phyloP scores from a whole-genome alignment of 2,113 vertebrate species.

The Condylura cristata region DNA sequence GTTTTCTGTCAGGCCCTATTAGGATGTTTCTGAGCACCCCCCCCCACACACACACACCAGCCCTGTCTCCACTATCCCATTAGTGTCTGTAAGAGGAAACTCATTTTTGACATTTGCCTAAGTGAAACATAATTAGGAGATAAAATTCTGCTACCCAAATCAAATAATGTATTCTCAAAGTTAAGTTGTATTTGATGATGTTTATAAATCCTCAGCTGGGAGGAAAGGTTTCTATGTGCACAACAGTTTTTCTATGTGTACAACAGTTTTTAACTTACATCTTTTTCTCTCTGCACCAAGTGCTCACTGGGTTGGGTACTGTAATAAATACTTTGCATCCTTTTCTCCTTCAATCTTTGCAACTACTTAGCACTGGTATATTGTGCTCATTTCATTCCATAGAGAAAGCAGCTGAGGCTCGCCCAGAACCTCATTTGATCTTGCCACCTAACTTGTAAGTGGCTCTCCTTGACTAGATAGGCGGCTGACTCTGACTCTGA shows the following conservation, averaged over 20 bases:
- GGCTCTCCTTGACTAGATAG: not conserved
- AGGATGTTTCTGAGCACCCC: constrained; percentile 52
- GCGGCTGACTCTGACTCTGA: not conserved
- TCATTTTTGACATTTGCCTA: constrained; percentile 75
- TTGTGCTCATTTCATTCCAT: constrained; percentile 28
- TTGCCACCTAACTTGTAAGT: not conserved
- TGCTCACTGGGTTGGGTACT: constrained; percentile 34
- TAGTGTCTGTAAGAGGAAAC: constrained; percentile 72
- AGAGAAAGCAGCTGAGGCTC: not conserved
- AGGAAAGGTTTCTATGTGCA: constrained; percentile 54
- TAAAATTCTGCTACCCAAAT: constrained; percentile 73
- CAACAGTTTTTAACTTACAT: constrained; percentile 39
- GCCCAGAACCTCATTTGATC: constrained; percentile 15
- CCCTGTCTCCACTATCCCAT: not conserved
- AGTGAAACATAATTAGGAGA: constrained; percentile 77
- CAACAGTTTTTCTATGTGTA: constrained; percentile 42
- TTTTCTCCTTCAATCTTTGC: constrained; percentile 41
- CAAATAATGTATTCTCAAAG: constrained; percentile 74
- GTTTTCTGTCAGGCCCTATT: constrained; percentile 28
- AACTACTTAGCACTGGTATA: not conserved
- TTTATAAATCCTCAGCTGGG: constrained; percentile 72
- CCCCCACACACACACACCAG: no score
- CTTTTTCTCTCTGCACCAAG: constrained; percentile 20
- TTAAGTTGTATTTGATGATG: constrained; percentile 76
- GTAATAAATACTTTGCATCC: constrained; percentile 41